These are phyloP conservation scores for Anadara kagoshimensis DNA, from an alignment of 1,140 invertebrate species.

Conservation along the genomic window DNA sequence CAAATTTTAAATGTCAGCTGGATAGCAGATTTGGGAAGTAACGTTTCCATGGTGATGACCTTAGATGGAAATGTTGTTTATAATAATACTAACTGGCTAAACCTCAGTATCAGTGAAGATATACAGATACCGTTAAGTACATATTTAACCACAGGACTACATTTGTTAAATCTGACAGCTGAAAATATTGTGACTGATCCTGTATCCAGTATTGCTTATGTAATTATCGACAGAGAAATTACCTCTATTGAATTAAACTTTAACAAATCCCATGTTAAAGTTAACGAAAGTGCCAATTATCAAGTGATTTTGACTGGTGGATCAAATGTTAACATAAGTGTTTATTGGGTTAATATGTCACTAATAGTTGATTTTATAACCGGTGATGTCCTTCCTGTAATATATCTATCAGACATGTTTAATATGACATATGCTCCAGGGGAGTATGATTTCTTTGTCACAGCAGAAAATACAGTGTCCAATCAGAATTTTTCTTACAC, in stretches of 20 bases:
- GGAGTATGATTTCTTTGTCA: background rate
- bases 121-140: background rate
- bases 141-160: conserved; percentile 10
- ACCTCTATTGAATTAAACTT: background rate
- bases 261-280: background rate
- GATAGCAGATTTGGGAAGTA: background rate
- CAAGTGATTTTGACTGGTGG: background rate
- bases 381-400: background rate
- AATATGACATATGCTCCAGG: background rate
- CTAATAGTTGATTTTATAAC: too few species aligned
- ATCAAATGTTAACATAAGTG: conserved; percentile 4
- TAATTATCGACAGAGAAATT: background rate
- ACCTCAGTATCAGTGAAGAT: background rate
- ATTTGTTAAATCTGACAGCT: conserved; percentile 17
- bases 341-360: background rate
- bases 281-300: background rate
- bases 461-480: background rate
- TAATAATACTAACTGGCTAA: background rate
- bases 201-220: background rate
- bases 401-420: background rate
- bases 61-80: background rate
- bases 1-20: conserved; percentile 4
- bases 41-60: background rate
- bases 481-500: conserved; percentile 4
- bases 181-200: conserved; percentile 12